Percentiles rank a stretch among this genome's conserved stretches.
Evolutionary conservation across 2,797 vertebrate genomes (phyloP).

Genomic region (Sardinella longiceps): DNA sequence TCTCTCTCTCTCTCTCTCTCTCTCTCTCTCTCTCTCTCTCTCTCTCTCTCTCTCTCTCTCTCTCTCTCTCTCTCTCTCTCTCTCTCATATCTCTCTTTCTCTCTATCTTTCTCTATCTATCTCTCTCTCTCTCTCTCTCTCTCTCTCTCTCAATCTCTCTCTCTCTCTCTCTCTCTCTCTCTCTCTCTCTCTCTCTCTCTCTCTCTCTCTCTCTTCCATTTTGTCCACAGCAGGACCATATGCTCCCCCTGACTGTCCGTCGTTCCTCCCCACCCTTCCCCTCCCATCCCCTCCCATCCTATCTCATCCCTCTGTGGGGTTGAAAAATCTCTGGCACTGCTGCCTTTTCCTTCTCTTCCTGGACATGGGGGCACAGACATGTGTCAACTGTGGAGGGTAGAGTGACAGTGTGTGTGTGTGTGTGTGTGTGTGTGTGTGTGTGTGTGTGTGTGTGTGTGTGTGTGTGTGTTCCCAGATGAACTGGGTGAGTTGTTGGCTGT

Average conservation of each 20-base stretch:
- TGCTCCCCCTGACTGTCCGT: not conserved
- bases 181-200: slow-evolving; percentile 3
- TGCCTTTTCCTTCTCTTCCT: slow-evolving; percentile 5
- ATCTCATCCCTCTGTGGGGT: not conserved
- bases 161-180: not conserved
- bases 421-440: too few relatives aligned
- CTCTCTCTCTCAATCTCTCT: not conserved
- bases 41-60: not conserved
- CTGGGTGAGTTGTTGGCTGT: slow-evolving; percentile 33
- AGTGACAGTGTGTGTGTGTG: slow-evolving; percentile 8
- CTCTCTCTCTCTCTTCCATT: not conserved
- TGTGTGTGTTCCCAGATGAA: slow-evolving; percentile 44
- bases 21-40: slow-evolving; percentile 36
- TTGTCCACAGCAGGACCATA: slow-evolving; percentile 5
- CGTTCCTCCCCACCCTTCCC: not conserved
- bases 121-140: not conserved
- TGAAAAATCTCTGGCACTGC: not conserved
- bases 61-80: not conserved
- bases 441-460: too few relatives aligned
- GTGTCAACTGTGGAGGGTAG: slow-evolving; percentile 60
- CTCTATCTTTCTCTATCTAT: not conserved
- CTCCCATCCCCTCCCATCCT: not conserved
- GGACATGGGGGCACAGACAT: not conserved
- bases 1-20: not conserved
- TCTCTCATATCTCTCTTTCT: not conserved